Evolutionary conservation across 2,888 invertebrate genomes (phyloP), one percentile per base, ranked within the genome.

Genomic region (Syritta pipiens): DNA sequence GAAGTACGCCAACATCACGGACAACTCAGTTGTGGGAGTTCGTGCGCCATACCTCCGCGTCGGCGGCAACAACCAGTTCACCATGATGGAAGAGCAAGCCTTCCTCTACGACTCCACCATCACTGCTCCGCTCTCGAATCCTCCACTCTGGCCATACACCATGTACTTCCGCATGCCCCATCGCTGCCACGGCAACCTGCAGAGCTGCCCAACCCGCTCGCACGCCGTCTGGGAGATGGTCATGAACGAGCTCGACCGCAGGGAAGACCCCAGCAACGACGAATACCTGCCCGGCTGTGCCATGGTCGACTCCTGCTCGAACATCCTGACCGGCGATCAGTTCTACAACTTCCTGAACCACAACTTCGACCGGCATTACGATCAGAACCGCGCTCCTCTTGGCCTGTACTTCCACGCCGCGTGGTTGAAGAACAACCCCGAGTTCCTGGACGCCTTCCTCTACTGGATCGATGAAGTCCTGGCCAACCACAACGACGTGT

Each of bases 101-200:
- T 97, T 97, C 92, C 90, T 96, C 46, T 98, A 98, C 87, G 98
- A 98, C 89, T 97, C 97, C 40, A 97, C 97, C 53, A 97, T 98
- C 87, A 96, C 97, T 0, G 96, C 97, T 1, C 95, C 97, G 0
- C 90, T 97, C 30, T 95, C 94, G 83, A 96, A 96, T 87, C 96
- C 96, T 14, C 97, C 97, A 57, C 93, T 97, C 83, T 98, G 98
- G 98, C 98, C 98, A 2, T 98, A 98, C 91, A 98, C 98, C 68
- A 95, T 98, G 94, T 97, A 98, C 91, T 97, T 97, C 92, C 93
- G 96, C 85, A 96, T 97, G 95, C 96, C 97, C 0, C 97, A 97
- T 89, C 93, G 95, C 75, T 97, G 97, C 86, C 96, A 97, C 87
- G 97, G 97, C 81, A 97, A 97, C 89, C 90, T 96, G 69, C 97